Evolutionary conservation across 1,140 invertebrate species (phyloP), one percentile per base, ranked within the genome.

Genomic region (Pseudobourletiella spinata): DNA sequence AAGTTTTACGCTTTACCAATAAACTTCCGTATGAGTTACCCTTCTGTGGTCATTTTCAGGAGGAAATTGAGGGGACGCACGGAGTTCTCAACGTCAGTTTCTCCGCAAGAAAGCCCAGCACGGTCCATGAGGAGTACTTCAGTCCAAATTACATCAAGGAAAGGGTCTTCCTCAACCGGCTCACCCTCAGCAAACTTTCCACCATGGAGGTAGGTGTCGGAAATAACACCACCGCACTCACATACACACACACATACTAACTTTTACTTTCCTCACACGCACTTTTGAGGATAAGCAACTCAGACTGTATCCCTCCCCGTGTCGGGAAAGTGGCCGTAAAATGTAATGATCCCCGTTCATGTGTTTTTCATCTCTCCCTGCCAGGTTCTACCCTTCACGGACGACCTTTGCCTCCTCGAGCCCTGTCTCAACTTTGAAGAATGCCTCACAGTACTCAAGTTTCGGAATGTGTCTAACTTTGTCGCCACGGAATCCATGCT

Each of bases 351-450:
- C 44, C 11, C 15, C 39, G 46, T 29, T 58, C 39, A 44, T 46
- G 25, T 39, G n/a, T 39, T 39, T 39, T n/a, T n/a, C 8, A 39
- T 39, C n/a, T 39, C n/a, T 39, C n/a, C 6, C 44, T 16, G 2
- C 11, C 6, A 91, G 81, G 89, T 98, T 0, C 74, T 97, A 2
- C 92, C 95, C 0, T 97, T 98, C 75, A 93, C 96, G 73, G 95
- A 98, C 74, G 96, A 98, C 75, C 79, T 98, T 0, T 99, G 96
- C 75, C 87, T 96, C 0, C 81, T 87, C 20, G 96, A 99, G 73
- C 95, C 95, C 0, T 99, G 96, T 72, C 77, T 95, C 0, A 96
- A 98, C 76, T 98, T 86, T 74, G 93, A 98, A 74, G 86, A 92
- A 71, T 99, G 95, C 71, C 73, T 91, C 0, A 92, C 91, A 0